Evolutionary conservation across 2,797 vertebrate genomes (phyloP).

Genomic region (Characodon lateralis): DNA sequence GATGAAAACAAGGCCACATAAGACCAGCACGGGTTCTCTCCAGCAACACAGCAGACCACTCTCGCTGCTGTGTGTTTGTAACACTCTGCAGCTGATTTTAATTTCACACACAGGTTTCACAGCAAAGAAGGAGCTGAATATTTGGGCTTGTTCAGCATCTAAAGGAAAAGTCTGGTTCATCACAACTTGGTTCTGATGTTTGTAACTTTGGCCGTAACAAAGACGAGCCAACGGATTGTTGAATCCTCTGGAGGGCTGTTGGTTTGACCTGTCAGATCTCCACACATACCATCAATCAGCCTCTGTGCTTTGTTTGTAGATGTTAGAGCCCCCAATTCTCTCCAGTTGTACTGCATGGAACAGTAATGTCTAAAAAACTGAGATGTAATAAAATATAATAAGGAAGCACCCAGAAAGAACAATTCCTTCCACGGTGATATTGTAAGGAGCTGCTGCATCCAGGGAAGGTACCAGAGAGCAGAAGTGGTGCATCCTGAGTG

Average conservation of each 20-base stretch:
- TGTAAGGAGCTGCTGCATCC: too few relatives aligned
- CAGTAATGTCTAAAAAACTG: not conserved
- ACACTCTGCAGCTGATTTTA: not conserved
- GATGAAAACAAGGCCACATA: conserved; percentile 68
- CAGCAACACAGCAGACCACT: conserved; percentile 25
- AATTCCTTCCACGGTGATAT: too few relatives aligned
- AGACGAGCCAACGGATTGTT: not conserved
- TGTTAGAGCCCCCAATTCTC: not conserved
- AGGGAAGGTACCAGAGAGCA: too few relatives aligned
- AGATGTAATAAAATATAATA: too few relatives aligned
- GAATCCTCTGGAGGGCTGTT: not conserved
- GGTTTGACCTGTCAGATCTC: not conserved
- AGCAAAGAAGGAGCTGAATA: conserved; percentile 15
- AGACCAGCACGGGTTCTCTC: conserved; percentile 24
- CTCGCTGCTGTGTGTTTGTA: conserved; percentile 26
- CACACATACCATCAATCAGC: too few relatives aligned
- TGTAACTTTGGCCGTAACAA: conserved; percentile 2
- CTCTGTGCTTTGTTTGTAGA: not conserved
- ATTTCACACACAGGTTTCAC: not conserved
- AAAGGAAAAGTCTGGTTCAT: conserved; percentile 19
- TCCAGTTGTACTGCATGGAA: not conserved
- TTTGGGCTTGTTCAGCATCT: conserved; percentile 43
- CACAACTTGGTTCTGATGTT: conserved; percentile 12
- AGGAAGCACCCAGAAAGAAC: too few relatives aligned
- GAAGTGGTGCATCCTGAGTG: too few relatives aligned